Conservation (phyloP, 2,888 invertebrate species). For the Dorcus hopei region DNA sequence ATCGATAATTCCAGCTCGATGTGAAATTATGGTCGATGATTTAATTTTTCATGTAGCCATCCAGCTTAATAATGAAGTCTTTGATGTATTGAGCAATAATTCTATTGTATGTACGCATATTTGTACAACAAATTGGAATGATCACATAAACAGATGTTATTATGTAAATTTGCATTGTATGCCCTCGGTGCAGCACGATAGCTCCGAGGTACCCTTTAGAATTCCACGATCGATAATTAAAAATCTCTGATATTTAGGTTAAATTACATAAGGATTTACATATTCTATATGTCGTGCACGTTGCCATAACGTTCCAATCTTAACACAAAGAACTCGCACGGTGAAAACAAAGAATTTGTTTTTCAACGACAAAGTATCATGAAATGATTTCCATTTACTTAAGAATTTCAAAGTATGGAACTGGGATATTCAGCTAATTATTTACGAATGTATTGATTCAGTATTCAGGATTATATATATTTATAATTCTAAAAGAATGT, state of each 20-base stretch:
- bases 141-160: slow-evolving; percentile 24
- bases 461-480: no score
- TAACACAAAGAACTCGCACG: no score
- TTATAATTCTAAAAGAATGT: no score
- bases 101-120: slow-evolving; percentile 18
- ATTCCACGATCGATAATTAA: slow-evolving; percentile 1
- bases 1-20: not conserved
- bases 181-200: not conserved
- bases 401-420: no score
- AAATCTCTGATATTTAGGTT: slow-evolving; percentile 1
- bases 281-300: not conserved
- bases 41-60: not conserved
- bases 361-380: no score
- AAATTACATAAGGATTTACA: not conserved
- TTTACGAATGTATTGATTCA: no score
- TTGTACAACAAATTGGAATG: slow-evolving; percentile 21
- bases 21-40: not conserved
- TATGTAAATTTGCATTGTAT: slow-evolving; percentile 18
- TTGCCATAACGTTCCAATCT: not conserved
- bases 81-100: slow-evolving; percentile 8
- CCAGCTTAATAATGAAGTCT: not conserved
- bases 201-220: not conserved
- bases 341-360: no score
- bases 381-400: no score
- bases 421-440: no score